Percentiles rank a stretch among this genome's conserved stretches.
phyloP scores from a whole-genome alignment of 2,797 vertebrate species.

The Sternarchorhynchus goeldii region DNA sequence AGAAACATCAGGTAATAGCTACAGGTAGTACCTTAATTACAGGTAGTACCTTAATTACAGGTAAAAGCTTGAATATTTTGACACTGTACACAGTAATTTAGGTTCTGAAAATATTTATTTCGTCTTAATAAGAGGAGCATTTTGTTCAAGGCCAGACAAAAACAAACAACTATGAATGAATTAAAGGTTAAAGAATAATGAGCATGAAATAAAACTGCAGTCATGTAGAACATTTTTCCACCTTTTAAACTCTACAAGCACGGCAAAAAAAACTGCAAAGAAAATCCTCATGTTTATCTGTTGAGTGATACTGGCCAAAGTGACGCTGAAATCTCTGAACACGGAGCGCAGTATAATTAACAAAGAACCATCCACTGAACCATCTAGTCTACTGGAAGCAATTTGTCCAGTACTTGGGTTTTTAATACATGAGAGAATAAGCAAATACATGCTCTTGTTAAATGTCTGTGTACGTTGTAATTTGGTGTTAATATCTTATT shows the following conservation, averaged over 20 bases:
- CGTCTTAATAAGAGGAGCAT: constrained; percentile 31
- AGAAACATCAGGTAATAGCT: constrained; percentile 39
- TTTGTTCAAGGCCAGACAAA: constrained; percentile 44
- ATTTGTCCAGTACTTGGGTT: constrained; percentile 21
- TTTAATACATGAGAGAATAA: constrained; percentile 13
- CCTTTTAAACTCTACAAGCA: neutral
- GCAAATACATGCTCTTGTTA: neutral
- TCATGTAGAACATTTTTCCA: constrained; percentile 29
- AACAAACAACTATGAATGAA: constrained; percentile 10
- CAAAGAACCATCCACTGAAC: neutral
- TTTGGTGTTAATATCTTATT: neutral
- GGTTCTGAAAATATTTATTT: constrained; percentile 49
- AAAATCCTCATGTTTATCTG: neutral
- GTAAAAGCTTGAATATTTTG: constrained; percentile 3
- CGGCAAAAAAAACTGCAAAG: neutral
- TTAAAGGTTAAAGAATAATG: neutral
- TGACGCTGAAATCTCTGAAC: neutral
- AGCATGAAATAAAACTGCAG: constrained; percentile 43
- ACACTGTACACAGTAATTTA: constrained; percentile 24
- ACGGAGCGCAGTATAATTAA: neutral
- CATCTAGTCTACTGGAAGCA: neutral
- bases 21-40: constrained; percentile 40
- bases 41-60: constrained; percentile 38
- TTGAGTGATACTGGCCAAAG: neutral
- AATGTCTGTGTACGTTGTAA: neutral